Evolutionary conservation across 2,888 invertebrate species (phyloP).

Genomic region (Nemoura dubitans): DNA sequence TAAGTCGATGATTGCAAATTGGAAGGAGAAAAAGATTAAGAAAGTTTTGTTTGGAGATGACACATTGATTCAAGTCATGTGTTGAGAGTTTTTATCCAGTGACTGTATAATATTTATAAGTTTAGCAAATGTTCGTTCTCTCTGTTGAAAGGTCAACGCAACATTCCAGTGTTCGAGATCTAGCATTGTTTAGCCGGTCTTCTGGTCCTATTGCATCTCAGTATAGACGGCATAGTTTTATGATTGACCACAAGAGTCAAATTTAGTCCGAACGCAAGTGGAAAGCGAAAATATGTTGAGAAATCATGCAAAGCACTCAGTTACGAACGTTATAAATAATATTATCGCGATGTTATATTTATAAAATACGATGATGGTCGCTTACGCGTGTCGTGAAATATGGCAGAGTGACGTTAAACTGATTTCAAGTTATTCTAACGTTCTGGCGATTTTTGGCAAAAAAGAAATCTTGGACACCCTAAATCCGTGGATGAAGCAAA

Average conservation of each 20-base stretch:
- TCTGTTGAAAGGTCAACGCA: not conserved
- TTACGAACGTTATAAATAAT: conserved; percentile 4
- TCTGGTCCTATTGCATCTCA: not conserved
- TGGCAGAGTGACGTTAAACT: not conserved
- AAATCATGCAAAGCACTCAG: not conserved
- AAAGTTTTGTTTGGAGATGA: not conserved
- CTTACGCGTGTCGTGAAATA: not conserved
- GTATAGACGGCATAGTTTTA: not conserved
- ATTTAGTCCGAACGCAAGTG: not conserved
- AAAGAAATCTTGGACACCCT: not conserved
- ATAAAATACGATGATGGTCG: conserved; percentile 3
- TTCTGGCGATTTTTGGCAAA: not conserved
- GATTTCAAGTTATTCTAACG: not conserved
- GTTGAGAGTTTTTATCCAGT: not conserved
- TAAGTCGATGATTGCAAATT: too few relatives aligned
- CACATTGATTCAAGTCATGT: not conserved
- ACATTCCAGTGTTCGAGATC: not conserved
- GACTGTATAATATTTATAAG: not conserved
- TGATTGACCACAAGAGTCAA: not conserved
- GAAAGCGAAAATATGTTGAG: not conserved
- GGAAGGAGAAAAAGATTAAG: too few relatives aligned
- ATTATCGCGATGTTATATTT: not conserved
- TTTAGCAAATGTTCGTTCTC: not conserved
- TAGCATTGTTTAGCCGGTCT: not conserved
- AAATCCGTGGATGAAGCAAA: not conserved